Percentiles rank a stretch among this genome's conserved stretches.
Evolutionary conservation across 1,140 invertebrate genomes (phyloP).

Genomic region (Polypedilum vanderplanki): DNA sequence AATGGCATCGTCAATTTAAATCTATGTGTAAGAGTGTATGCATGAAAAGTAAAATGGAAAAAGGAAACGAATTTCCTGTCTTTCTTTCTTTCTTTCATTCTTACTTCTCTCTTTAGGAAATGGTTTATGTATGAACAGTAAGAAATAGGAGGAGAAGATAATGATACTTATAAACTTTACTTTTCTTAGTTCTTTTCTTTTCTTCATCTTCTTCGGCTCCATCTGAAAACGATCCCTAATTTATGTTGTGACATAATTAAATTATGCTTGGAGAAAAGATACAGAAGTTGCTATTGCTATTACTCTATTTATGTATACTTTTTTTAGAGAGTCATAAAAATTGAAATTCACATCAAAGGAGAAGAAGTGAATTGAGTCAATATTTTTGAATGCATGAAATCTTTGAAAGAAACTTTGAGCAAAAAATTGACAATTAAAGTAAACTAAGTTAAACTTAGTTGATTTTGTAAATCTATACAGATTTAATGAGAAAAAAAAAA

Average conservation of each 20-base stretch:
- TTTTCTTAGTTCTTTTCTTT: not conserved
- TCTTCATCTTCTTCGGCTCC: not conserved
- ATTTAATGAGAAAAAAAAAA: too few relatives aligned
- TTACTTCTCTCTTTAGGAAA: not conserved
- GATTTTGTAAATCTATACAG: too few relatives aligned
- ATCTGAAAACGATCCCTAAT: not conserved
- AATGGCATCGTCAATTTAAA: too few relatives aligned
- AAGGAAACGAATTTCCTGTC: constrained; percentile 21
- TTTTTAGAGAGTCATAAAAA: not conserved
- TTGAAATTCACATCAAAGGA: too few relatives aligned
- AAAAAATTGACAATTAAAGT: too few relatives aligned
- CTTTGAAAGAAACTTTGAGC: too few relatives aligned
- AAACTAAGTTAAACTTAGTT: too few relatives aligned
- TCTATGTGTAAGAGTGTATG: too few relatives aligned
- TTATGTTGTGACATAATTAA: constrained; percentile 24
- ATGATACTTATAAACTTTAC: constrained; percentile 1
- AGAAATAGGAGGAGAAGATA: not conserved
- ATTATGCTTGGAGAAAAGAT: constrained; percentile 5
- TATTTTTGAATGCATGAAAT: too few relatives aligned
- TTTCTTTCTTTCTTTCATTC: not conserved
- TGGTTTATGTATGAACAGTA: too few relatives aligned
- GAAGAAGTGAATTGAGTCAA: too few relatives aligned
- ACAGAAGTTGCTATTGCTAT: too few relatives aligned
- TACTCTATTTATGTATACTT: not conserved
- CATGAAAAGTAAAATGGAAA: not conserved